Evolutionary conservation across 2,888 invertebrate genomes (phyloP).

Genomic region (Neoascia interrupta): DNA sequence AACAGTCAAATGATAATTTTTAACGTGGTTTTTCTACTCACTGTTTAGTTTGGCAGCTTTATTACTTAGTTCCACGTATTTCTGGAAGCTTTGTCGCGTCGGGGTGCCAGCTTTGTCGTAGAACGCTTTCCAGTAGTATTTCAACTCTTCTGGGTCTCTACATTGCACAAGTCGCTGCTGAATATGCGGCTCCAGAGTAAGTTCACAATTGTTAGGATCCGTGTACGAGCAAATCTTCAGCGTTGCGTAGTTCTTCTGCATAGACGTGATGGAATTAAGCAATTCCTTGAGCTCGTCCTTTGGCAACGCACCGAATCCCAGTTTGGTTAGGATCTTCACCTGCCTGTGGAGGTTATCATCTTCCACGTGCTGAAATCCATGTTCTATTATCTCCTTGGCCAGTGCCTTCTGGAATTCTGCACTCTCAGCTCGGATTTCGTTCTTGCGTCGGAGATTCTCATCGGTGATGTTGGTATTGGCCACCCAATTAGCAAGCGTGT

Average conservation of each 20-base stretch:
- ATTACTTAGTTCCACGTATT: constrained; percentile 84
- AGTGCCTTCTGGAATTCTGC: constrained; percentile 76
- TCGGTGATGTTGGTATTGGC: constrained; percentile 85
- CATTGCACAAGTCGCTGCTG: constrained; percentile 85
- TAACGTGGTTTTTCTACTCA: constrained; percentile 74
- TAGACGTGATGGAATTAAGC: constrained; percentile 84
- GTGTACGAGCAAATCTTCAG: constrained; percentile 87
- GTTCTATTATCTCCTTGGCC: constrained; percentile 78
- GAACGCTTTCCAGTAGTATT: constrained; percentile 90
- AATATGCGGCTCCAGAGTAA: constrained; percentile 84
- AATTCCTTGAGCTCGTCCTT: constrained; percentile 83
- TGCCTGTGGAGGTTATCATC: constrained; percentile 86
- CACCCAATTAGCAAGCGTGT: constrained; percentile 46
- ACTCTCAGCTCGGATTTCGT: constrained; percentile 72
- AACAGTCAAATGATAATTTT: constrained; percentile 3
- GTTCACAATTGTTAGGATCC: constrained; percentile 83
- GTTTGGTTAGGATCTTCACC: constrained; percentile 85
- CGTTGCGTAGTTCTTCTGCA: constrained; percentile 88
- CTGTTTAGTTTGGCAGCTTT: constrained; percentile 87
- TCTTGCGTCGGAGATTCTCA: constrained; percentile 82
- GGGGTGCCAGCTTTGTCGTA: constrained; percentile 86
- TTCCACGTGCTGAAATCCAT: constrained; percentile 85
- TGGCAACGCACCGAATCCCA: constrained; percentile 86
- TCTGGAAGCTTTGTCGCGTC: constrained; percentile 83
- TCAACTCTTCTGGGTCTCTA: constrained; percentile 87